These are phyloP conservation scores for Meda fulgida DNA, from an alignment of 2,797 vertebrate genomes.

Conservation along the genomic window DNA sequence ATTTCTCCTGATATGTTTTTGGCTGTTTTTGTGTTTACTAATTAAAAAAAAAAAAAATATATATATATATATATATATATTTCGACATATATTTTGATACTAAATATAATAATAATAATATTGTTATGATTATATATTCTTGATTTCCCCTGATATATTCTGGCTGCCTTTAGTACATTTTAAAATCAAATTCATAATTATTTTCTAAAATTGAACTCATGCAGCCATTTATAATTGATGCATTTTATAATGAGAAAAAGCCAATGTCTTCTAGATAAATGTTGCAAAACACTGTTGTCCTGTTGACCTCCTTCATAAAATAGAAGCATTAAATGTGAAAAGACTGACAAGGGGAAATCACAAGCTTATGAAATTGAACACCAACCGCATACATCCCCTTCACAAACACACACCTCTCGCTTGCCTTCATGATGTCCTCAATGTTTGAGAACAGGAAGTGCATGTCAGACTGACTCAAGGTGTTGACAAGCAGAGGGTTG, in stretches of 20 bases:
- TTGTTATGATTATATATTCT: not conserved
- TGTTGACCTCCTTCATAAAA: not conserved
- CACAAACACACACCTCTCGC: constrained; percentile 80
- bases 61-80: not conserved
- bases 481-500: constrained; percentile 84
- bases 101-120: too few relatives aligned
- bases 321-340: not conserved
- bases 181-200: too few relatives aligned
- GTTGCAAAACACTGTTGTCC: not conserved
- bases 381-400: not conserved
- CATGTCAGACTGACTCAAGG: constrained; percentile 89
- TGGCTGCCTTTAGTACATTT: not conserved
- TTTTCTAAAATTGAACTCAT: not conserved
- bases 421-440: constrained; percentile 92
- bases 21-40: not conserved
- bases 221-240: not conserved
- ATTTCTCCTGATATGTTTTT: not conserved
- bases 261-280: not conserved
- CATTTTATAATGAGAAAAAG: not conserved
- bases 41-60: not conserved
- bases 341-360: not conserved
- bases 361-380: not conserved
- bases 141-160: not conserved
- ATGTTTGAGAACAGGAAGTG: constrained; percentile 99
- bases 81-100: not conserved